Evolutionary conservation across 1,140 invertebrate species (phyloP).

Genomic region (Hyphantria cunea): DNA sequence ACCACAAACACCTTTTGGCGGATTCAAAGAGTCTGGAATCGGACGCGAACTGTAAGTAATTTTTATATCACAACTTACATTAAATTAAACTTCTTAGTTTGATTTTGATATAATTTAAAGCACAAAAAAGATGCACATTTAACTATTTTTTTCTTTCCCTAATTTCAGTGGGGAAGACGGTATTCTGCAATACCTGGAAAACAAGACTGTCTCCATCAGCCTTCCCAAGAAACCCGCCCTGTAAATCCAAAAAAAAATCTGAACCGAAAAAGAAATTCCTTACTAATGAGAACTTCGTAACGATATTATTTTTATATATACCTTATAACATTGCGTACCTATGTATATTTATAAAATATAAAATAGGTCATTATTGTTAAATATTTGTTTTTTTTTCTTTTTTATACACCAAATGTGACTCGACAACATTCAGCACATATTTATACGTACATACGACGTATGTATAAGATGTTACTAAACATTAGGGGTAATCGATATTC

Average conservation of each 20-base stretch:
- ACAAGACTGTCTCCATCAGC: slow-evolving; percentile 88
- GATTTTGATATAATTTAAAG: not conserved
- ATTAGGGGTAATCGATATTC: too few relatives aligned
- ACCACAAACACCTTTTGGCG: slow-evolving; percentile 89
- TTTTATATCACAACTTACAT: not conserved
- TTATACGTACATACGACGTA: too few relatives aligned
- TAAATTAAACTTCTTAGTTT: not conserved
- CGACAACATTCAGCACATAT: too few relatives aligned
- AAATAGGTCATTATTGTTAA: too few relatives aligned
- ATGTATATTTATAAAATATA: too few relatives aligned
- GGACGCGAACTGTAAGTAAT: slow-evolving; percentile 86
- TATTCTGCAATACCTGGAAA: slow-evolving; percentile 88
- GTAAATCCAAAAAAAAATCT: slow-evolving; percentile 33
- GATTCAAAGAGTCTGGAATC: slow-evolving; percentile 90
- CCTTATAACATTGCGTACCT: too few relatives aligned
- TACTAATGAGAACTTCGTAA: too few relatives aligned
- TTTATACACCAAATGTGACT: too few relatives aligned
- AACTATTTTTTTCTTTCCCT: slow-evolving; percentile 4
- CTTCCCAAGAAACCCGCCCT: slow-evolving; percentile 66
- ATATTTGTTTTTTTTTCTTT: too few relatives aligned
- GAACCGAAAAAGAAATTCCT: not conserved
- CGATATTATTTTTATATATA: too few relatives aligned
- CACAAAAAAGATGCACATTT: not conserved
- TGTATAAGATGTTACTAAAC: too few relatives aligned
- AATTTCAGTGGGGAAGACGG: slow-evolving; percentile 86